Evolutionary conservation across 2,113 vertebrate species (phyloP).

Genomic region (Oncorhynchus masou): DNA sequence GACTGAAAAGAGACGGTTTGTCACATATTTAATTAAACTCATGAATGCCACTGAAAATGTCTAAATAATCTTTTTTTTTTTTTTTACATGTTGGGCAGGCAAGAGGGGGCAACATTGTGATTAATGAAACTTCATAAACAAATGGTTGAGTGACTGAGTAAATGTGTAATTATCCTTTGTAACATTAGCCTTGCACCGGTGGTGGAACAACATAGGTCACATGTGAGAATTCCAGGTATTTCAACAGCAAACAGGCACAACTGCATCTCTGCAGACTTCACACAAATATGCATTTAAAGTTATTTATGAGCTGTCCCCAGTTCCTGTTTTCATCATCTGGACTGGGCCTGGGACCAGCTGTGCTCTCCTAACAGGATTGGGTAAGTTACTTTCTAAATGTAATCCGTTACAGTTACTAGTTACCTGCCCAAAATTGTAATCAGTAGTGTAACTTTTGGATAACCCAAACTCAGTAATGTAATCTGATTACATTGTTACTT

Average conservation of each 20-base stretch:
- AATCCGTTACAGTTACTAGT: slow-evolving; percentile 26
- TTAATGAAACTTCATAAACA: neutral
- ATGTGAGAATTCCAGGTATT: neutral
- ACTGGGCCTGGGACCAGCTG: slow-evolving; percentile 23
- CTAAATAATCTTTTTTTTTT: no score
- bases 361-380: neutral
- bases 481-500: no score
- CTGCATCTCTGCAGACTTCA: neutral
- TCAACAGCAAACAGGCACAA: neutral
- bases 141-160: neutral
- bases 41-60: no score
- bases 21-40: no score
- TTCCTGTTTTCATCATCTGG: neutral
- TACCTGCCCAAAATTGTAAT: slow-evolving; percentile 29
- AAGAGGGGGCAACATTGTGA: neutral
- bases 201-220: neutral
- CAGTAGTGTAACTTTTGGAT: slow-evolving; percentile 32
- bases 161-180: neutral
- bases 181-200: neutral
- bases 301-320: neutral
- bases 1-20: no score
- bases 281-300: neutral
- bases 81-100: no score
- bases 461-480: no score
- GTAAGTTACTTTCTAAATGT: no score